These are phyloP conservation scores for Chitala chitala DNA, from an alignment of 2,113 vertebrate genomes.

Conservation along the genomic window DNA sequence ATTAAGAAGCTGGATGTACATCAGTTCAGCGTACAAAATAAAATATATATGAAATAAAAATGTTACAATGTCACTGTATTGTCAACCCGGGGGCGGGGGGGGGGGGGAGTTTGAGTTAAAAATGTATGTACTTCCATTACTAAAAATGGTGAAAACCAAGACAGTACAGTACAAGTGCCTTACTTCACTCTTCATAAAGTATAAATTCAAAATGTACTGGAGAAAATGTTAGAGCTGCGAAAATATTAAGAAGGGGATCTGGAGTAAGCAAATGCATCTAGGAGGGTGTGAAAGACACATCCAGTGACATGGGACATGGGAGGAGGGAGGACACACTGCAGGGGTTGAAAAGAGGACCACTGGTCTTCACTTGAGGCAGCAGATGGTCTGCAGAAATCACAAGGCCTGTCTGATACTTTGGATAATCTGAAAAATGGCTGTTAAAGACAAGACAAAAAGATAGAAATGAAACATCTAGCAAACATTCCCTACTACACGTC, in stretches of 20 bases:
- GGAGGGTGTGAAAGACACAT: background rate
- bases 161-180: background rate
- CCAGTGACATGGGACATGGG: background rate
- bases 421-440: slow-evolving; percentile 75
- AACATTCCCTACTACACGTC: background rate
- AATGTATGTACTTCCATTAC: background rate
- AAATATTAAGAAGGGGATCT: background rate
- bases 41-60: too few species aligned
- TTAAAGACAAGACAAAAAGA: background rate
- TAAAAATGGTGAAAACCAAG: background rate
- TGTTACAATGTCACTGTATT: too few species aligned
- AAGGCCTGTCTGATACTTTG: slow-evolving; percentile 72
- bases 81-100: too few species aligned
- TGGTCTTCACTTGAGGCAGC: background rate
- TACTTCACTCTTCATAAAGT: slow-evolving; percentile 18
- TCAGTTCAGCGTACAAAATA: too few species aligned
- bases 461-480: background rate
- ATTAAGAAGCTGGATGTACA: too few species aligned
- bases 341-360: slow-evolving; percentile 1
- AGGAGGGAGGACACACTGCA: background rate
- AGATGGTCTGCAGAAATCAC: slow-evolving; percentile 43
- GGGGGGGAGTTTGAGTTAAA: too few species aligned
- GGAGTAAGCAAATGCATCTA: background rate
- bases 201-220: slow-evolving; percentile 4
- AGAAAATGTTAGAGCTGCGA: background rate